Evolutionary conservation across 2,113 vertebrate genomes (phyloP).

Genomic region (Pelecanus crispus): DNA sequence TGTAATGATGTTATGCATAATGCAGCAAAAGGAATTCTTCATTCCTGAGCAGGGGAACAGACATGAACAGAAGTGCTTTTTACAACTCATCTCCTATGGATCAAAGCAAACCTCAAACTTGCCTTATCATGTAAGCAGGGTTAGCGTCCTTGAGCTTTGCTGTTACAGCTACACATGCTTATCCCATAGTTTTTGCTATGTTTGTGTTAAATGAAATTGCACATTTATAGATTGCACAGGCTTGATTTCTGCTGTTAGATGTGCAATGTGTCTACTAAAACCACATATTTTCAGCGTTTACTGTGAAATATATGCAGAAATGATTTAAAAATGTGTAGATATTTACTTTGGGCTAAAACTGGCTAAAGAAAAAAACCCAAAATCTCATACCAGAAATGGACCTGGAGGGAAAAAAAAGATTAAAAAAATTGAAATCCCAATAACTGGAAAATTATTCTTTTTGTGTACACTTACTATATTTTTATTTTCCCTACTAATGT

Average conservation of each 20-base stretch:
- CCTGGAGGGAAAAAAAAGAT: rapidly evolving
- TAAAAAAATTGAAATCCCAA: not conserved
- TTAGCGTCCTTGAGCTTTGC: slow-evolving; percentile 8
- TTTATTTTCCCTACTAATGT: not conserved
- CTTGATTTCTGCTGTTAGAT: not conserved
- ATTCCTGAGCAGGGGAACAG: slow-evolving; percentile 46
- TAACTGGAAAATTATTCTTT: not conserved
- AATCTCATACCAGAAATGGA: not conserved
- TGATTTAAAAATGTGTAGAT: not conserved
- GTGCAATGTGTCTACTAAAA: not conserved
- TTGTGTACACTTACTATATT: not conserved
- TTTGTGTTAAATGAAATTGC: not conserved
- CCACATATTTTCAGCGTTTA: not conserved
- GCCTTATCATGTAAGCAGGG: slow-evolving; percentile 28
- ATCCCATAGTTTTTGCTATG: not conserved
- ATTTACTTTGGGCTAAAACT: not conserved
- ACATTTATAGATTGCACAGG: not conserved
- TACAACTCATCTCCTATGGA: slow-evolving; percentile 55
- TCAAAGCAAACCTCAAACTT: slow-evolving; percentile 62
- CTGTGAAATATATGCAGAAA: not conserved
- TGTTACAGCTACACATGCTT: slow-evolving; percentile 20
- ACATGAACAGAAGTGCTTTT: slow-evolving; percentile 49
- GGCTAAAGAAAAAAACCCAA: not conserved
- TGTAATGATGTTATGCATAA: slow-evolving; percentile 74
- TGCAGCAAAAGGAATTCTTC: slow-evolving; percentile 70